These are phyloP conservation scores for Hemitrygon akajei DNA, from an alignment of 2,797 vertebrate species.

Conservation along the genomic window DNA sequence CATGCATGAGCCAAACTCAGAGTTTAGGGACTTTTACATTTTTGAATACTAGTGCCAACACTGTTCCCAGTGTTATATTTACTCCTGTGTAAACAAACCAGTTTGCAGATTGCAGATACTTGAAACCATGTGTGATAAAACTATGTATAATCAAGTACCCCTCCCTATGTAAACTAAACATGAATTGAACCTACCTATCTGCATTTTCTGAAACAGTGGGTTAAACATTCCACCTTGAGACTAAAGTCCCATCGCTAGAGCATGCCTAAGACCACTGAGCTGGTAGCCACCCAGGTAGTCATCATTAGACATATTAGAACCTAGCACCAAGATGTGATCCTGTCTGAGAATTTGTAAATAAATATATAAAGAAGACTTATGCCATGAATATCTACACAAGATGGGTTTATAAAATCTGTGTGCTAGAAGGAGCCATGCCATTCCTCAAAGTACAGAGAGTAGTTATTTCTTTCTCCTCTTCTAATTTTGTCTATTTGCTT, in stretches of 20 bases:
- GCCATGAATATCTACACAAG: background rate
- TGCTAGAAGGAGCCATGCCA: background rate
- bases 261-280: background rate
- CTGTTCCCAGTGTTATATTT: background rate
- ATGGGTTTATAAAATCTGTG: background rate
- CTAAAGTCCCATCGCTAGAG: background rate
- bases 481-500: background rate
- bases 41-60: background rate
- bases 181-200: background rate
- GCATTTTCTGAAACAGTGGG: background rate
- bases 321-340: too few species aligned
- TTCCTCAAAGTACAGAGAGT: background rate
- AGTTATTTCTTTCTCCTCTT: background rate
- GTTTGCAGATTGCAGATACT: background rate
- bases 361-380: background rate
- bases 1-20: background rate
- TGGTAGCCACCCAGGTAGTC: too few species aligned
- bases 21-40: background rate
- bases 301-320: background rate
- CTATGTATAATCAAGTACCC: background rate
- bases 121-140: background rate
- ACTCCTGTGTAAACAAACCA: background rate
- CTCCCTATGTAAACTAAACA: background rate
- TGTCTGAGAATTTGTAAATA: background rate
- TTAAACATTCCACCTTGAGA: background rate